Conservation (phyloP, 2,113 vertebrate genomes). For the Solea solea region DNA sequence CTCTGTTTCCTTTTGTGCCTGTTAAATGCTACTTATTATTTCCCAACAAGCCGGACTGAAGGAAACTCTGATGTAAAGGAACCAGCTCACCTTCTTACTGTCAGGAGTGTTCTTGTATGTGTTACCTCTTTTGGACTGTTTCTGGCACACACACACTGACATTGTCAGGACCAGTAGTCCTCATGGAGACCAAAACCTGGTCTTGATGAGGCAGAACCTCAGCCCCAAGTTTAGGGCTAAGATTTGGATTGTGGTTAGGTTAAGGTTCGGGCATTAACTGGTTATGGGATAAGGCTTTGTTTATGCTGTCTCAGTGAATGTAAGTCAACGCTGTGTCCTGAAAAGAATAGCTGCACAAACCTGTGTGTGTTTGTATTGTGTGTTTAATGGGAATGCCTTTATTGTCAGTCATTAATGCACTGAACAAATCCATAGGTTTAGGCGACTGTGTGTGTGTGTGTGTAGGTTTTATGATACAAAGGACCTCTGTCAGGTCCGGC, state of each 20-base stretch:
- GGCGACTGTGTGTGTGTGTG: constrained; percentile 5
- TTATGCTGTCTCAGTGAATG: too few species aligned
- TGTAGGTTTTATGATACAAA: constrained; percentile 58
- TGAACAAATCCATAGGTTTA: constrained; percentile 24
- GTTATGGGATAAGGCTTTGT: too few species aligned
- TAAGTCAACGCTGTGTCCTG: too few species aligned
- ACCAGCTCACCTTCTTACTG: constrained; percentile 46
- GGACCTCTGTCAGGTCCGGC: constrained; percentile 61
- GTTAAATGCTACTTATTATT: constrained; percentile 67
- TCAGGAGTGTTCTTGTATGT: not conserved
- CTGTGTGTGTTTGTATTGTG: constrained; percentile 4
- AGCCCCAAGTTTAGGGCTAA: too few species aligned
- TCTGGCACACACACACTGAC: too few species aligned
- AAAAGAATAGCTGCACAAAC: too few species aligned
- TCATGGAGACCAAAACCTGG: too few species aligned
- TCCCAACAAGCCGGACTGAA: constrained; percentile 46
- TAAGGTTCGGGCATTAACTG: too few species aligned
- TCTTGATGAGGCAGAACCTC: too few species aligned
- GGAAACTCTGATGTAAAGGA: constrained; percentile 69
- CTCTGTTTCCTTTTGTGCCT: constrained; percentile 49
- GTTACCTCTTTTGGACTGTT: not conserved
- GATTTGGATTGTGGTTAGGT: too few species aligned
- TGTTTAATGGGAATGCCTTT: constrained; percentile 23
- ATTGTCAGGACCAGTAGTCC: too few species aligned
- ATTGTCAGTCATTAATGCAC: constrained; percentile 23